These are phyloP conservation scores for Sminthopsis crassicaudata DNA, from an alignment of 2,113 vertebrate genomes.

Conservation along the genomic window DNA sequence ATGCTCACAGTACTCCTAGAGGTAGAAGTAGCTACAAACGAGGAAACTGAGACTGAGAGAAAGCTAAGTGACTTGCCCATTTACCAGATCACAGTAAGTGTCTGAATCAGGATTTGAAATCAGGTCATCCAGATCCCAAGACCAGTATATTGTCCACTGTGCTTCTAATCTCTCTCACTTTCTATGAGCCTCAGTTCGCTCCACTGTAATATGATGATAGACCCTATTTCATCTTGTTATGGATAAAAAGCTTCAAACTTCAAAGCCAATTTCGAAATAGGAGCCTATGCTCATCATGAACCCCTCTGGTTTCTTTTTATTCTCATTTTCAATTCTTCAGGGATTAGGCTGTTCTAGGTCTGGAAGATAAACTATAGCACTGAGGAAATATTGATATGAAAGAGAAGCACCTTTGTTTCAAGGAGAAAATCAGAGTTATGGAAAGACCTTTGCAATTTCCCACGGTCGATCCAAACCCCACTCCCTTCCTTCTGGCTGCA, in stretches of 20 bases:
- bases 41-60: neutral
- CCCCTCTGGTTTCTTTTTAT: too few species aligned
- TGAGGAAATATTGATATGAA: too few species aligned
- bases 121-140: neutral
- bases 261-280: neutral
- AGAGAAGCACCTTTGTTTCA: too few species aligned
- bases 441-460: too few species aligned
- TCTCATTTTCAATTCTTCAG: too few species aligned
- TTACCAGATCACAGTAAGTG: neutral
- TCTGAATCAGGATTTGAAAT: neutral
- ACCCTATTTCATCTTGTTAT: neutral
- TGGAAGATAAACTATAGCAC: too few species aligned
- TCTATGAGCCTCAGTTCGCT: neutral
- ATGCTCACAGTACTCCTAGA: neutral
- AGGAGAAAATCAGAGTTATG: too few species aligned
- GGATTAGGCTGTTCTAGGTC: too few species aligned
- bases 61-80: neutral
- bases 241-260: neutral
- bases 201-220: neutral
- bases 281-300: neutral
- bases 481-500: too few species aligned
- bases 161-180: neutral
- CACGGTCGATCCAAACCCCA: too few species aligned
- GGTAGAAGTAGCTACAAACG: neutral
- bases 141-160: neutral